Conservation (phyloP, 1,140 invertebrate species). For the Leptestheria dahalacensis region DNA sequence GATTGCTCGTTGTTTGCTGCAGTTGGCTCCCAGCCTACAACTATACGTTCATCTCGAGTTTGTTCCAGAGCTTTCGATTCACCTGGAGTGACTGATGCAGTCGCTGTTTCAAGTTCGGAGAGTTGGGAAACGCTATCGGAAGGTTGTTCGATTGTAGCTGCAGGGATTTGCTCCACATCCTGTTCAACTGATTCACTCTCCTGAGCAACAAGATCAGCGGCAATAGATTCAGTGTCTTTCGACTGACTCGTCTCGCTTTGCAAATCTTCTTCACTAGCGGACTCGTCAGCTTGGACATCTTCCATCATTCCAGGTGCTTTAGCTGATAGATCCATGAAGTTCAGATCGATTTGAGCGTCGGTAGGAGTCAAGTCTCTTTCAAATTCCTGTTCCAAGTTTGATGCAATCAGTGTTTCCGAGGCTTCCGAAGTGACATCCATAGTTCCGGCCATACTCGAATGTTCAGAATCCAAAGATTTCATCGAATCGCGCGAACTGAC, state of each 20-base stretch:
- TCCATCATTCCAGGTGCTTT: background rate
- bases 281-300: background rate
- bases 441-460: slow-evolving; percentile 63
- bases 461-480: slow-evolving; percentile 73
- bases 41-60: background rate
- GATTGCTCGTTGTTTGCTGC: background rate
- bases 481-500: slow-evolving; percentile 74
- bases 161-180: background rate
- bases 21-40: background rate
- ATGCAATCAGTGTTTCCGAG: slow-evolving; percentile 76
- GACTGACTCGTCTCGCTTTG: no score
- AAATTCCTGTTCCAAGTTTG: slow-evolving; percentile 34
- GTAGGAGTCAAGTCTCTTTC: slow-evolving; percentile 13
- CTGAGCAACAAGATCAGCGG: no score
- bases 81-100: background rate
- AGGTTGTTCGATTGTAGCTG: no score
- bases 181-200: background rate
- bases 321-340: background rate
- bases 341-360: background rate
- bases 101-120: background rate
- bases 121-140: no score
- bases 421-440: slow-evolving; percentile 69
- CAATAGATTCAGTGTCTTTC: no score
- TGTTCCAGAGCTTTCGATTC: background rate
- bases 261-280: no score